Conservation (phyloP, 2,113 vertebrate genomes). For the Malurus melanocephalus region DNA sequence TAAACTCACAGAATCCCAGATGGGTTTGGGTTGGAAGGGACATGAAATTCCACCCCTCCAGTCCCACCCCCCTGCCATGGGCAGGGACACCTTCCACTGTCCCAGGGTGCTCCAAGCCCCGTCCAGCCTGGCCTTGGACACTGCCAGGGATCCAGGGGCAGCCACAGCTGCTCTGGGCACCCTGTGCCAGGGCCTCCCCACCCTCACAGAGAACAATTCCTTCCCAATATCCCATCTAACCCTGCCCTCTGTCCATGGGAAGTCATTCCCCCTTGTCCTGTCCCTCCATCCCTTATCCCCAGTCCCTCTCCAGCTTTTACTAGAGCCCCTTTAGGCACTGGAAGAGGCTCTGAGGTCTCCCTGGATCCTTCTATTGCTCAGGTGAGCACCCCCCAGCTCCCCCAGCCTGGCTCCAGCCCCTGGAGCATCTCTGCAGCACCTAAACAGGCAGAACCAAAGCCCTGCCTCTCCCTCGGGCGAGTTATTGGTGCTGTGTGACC, state of each 20-base stretch:
- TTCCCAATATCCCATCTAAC: accelerated
- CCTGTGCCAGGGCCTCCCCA: not conserved
- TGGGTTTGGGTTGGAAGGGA: not conserved
- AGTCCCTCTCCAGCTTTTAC: not conserved
- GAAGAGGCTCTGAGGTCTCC: accelerated
- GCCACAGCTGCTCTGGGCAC: not conserved
- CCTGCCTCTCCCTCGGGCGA: not conserved
- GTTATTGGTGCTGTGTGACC: not conserved
- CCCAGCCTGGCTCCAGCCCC: not conserved
- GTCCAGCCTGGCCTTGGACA: accelerated
- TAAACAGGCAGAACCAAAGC: not conserved
- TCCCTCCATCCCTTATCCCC: accelerated
- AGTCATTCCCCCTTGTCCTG: not conserved
- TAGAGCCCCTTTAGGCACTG: not conserved
- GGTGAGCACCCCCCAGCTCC: not conserved
- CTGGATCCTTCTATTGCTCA: not conserved
- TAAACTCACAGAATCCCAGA: not conserved
- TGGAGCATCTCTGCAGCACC: not conserved
- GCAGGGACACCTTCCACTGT: accelerated
- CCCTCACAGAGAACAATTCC: accelerated
- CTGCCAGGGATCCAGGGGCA: not conserved
- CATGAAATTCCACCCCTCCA: not conserved
- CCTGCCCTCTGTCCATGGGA: not conserved
- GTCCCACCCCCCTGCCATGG: not conserved
- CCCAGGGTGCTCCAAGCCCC: accelerated